Evolutionary conservation across 2,113 vertebrate genomes (phyloP).

Genomic region (Dissostichus mawsoni): DNA sequence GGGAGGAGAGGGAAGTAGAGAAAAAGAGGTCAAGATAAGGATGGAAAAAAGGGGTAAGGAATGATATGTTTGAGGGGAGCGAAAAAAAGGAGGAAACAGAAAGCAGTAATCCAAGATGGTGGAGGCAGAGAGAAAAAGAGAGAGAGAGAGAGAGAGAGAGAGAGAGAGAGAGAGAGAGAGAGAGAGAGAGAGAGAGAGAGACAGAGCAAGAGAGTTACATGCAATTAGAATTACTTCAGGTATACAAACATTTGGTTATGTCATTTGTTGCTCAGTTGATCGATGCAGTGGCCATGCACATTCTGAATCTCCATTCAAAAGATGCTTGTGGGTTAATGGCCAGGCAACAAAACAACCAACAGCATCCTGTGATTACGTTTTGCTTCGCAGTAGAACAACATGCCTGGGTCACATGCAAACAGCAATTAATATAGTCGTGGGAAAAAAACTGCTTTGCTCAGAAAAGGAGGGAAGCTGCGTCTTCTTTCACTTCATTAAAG

Average conservation of each 20-base stretch:
- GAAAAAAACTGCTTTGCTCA: slow-evolving; percentile 47
- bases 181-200: slow-evolving; percentile 23
- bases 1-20: background rate
- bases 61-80: slow-evolving; percentile 35
- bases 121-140: slow-evolving; percentile 40
- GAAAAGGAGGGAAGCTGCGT: slow-evolving; percentile 43
- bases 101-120: slow-evolving; percentile 62
- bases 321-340: slow-evolving; percentile 66
- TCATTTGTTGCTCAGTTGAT: slow-evolving; percentile 70
- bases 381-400: slow-evolving; percentile 61
- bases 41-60: slow-evolving; percentile 1
- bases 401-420: slow-evolving; percentile 70
- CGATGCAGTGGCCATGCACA: slow-evolving; percentile 75
- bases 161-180: slow-evolving; percentile 81
- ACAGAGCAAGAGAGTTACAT: slow-evolving; percentile 90
- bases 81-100: slow-evolving; percentile 44
- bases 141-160: slow-evolving; percentile 9
- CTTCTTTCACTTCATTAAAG: slow-evolving; percentile 27
- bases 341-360: slow-evolving; percentile 54
- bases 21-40: slow-evolving; percentile 7
- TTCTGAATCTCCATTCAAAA: slow-evolving; percentile 68
- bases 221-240: slow-evolving; percentile 91
- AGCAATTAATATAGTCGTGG: slow-evolving; percentile 48
- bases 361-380: slow-evolving; percentile 61
- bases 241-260: slow-evolving; percentile 79